These are phyloP conservation scores for Chlamydotis undulata DNA, from an alignment of 2,113 vertebrate species.

Conservation along the genomic window DNA sequence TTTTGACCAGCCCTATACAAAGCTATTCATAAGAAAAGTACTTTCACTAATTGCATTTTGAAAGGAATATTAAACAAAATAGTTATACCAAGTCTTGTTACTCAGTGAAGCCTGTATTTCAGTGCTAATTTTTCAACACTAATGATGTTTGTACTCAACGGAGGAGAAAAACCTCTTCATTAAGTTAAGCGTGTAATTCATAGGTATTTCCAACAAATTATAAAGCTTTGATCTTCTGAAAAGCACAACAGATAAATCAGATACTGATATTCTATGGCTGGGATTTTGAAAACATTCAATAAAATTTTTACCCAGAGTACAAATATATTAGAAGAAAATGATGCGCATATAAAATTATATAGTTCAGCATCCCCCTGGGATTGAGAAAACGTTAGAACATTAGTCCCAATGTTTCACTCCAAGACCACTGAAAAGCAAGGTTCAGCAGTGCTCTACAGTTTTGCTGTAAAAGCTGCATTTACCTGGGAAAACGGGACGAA, in stretches of 20 bases:
- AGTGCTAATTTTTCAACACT: not conserved
- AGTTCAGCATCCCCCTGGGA: not conserved
- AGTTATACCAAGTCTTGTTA: not conserved
- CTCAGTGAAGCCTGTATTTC: slow-evolving; percentile 2
- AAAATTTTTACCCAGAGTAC: not conserved
- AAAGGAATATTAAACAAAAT: not conserved
- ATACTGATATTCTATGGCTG: not conserved
- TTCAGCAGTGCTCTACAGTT: not conserved
- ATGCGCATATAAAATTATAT: not conserved
- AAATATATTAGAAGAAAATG: not conserved
- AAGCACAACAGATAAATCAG: not conserved
- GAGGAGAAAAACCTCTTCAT: not conserved
- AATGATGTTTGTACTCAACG: not conserved
- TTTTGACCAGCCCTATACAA: not conserved
- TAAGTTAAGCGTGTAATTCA: slow-evolving; percentile 8
- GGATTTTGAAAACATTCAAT: not conserved
- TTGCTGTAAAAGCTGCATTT: not conserved
- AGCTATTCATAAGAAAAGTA: not conserved
- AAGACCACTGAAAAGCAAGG: not conserved
- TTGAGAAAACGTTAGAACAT: not conserved
- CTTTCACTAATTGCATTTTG: slow-evolving; percentile 17
- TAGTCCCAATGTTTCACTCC: not conserved
- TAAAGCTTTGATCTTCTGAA: slow-evolving; percentile 9
- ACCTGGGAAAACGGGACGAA: not conserved
- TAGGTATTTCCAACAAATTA: not conserved